Evolutionary conservation across 1,140 invertebrate species (phyloP).

Genomic region (Trachymyrmex septentrionalis): DNA sequence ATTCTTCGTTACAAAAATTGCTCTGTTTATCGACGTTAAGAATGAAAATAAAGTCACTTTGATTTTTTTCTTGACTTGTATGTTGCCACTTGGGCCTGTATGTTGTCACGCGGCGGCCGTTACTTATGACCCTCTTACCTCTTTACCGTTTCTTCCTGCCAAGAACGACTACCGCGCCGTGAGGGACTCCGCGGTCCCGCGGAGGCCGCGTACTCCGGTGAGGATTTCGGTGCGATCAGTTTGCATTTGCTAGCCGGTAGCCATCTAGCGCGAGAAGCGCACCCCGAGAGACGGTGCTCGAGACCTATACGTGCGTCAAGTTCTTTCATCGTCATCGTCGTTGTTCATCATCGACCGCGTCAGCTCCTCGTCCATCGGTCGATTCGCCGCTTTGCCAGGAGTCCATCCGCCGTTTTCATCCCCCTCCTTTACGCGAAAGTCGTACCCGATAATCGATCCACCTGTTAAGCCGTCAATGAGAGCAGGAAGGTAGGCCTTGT

Average conservation of each 20-base stretch:
- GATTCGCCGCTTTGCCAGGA: neutral
- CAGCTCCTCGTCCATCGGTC: neutral
- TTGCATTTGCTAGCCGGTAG: constrained; percentile 71
- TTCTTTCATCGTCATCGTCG: neutral
- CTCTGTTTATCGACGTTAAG: no score
- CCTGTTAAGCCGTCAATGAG: constrained; percentile 68
- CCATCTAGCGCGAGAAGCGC: constrained; percentile 63
- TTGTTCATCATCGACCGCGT: neutral
- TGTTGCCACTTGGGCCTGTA: no score
- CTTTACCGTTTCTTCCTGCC: constrained; percentile 80
- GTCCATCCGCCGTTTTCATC: no score
- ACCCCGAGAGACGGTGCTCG: neutral
- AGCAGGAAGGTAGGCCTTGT: constrained; percentile 58
- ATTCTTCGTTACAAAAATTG: no score
- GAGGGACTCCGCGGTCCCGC: constrained; percentile 32
- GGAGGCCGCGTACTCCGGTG: constrained; percentile 60
- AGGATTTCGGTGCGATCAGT: constrained; percentile 72
- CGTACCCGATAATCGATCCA: constrained; percentile 61
- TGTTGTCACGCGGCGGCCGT: neutral
- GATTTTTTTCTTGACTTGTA: no score
- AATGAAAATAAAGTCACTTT: no score
- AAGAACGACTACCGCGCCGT: constrained; percentile 82
- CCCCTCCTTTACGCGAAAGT: neutral
- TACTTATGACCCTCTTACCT: constrained; percentile 79
- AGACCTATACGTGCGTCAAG: neutral